Evolutionary conservation across 2,113 vertebrate species (phyloP).

Genomic region (Triplophysa tibetana): DNA sequence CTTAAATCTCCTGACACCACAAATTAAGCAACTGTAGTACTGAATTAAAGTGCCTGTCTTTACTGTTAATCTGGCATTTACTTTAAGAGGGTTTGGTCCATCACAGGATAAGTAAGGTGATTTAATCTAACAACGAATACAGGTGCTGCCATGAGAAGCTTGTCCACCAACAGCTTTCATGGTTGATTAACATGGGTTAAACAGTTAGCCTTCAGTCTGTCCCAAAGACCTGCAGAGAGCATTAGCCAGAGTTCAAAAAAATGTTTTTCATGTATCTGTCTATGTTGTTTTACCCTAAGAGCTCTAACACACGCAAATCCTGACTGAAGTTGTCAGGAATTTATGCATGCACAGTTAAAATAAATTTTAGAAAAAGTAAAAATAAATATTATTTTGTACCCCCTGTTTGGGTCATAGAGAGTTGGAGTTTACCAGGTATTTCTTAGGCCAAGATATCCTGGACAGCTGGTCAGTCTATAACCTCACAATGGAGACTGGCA

Average conservation of each 20-base stretch:
- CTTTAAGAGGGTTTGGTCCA: conserved; percentile 52
- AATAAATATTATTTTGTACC: no score
- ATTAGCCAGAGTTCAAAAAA: background rate
- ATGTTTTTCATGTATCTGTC: no score
- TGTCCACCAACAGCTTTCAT: conserved; percentile 58
- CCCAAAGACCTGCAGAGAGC: conserved; percentile 36
- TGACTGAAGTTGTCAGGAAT: no score
- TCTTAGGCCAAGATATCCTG: no score
- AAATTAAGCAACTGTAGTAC: background rate
- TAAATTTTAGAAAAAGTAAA: no score
- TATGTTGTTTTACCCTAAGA: no score
- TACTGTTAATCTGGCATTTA: conserved; percentile 41
- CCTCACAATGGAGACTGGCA: no score
- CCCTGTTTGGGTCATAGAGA: no score
- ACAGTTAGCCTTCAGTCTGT: conserved; percentile 46
- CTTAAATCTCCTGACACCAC: conserved; percentile 1
- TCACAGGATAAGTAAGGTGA: conserved; percentile 54
- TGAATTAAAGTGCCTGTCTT: background rate
- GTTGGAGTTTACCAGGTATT: no score
- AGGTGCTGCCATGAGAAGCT: conserved; percentile 50
- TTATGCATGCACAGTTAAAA: no score
- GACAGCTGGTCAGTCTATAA: no score
- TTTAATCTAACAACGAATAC: conserved; percentile 52
- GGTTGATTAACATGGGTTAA: conserved; percentile 60
- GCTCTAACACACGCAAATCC: no score